A percentile compares a stretch with the other conserved stretches of the same genome.
phyloP scores from a whole-genome alignment of 1,140 invertebrate species.

The Centruroides vittatus region DNA sequence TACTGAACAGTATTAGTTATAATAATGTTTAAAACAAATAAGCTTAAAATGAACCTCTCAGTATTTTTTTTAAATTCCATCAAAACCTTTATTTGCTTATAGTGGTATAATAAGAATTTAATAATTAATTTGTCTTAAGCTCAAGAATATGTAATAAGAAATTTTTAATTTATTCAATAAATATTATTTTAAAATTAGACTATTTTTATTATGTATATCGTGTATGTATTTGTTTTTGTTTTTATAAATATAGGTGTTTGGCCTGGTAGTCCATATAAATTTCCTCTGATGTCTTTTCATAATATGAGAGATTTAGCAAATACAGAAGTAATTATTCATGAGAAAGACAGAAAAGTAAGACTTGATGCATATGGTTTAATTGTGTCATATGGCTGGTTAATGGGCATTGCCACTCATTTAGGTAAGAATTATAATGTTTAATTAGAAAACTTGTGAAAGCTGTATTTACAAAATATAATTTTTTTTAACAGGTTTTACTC shows the following conservation, averaged over 20 bases:
- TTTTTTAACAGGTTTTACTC: slow-evolving; percentile 55
- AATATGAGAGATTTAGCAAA: slow-evolving; percentile 16
- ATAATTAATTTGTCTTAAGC: no score
- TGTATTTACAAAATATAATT: not conserved
- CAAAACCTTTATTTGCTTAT: no score
- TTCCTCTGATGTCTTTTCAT: slow-evolving; percentile 49
- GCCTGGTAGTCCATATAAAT: slow-evolving; percentile 57
- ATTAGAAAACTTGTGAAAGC: no score
- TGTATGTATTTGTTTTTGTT: not conserved
- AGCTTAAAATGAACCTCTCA: no score
- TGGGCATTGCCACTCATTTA: slow-evolving; percentile 64
- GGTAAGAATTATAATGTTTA: slow-evolving; percentile 32
- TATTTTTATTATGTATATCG: no score
- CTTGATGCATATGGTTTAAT: slow-evolving; percentile 49
- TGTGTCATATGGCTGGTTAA: slow-evolving; percentile 59
- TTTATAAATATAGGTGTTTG: slow-evolving; percentile 45
- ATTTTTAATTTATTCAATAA: no score
- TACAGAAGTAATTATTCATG: slow-evolving; percentile 30
- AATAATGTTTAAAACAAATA: no score
- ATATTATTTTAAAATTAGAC: no score
- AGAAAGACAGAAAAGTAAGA: slow-evolving; percentile 39
- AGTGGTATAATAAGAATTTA: no score
- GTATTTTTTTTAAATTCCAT: no score
- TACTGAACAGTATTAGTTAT: no score
- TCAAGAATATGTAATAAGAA: no score